Conservation (phyloP, 2,113 vertebrate genomes). For the Spheniscus mendiculus region DNA sequence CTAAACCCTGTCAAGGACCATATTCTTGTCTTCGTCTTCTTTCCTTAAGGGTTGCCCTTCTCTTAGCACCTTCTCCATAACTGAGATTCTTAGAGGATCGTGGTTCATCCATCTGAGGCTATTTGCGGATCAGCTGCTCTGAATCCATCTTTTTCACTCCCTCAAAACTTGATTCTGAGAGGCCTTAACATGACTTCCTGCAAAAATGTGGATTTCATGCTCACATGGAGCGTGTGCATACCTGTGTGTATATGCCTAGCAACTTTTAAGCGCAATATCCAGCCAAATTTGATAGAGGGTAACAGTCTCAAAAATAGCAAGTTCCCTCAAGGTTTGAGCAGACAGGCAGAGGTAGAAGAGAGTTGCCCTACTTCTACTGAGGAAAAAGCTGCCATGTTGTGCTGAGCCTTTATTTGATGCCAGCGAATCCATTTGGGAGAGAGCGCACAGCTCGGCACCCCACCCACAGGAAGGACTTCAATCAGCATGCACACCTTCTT, state of each 20-base stretch:
- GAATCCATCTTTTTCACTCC: not conserved
- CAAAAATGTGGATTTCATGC: constrained; percentile 3
- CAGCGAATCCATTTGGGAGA: not conserved
- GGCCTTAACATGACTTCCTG: not conserved
- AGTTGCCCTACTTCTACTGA: constrained; percentile 58
- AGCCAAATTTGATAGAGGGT: constrained; percentile 2
- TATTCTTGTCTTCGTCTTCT: not conserved
- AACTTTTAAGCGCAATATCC: constrained; percentile 42
- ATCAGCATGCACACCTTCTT: not conserved
- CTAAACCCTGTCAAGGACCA: not conserved
- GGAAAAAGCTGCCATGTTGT: constrained; percentile 45
- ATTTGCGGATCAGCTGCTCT: not conserved
- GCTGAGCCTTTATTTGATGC: constrained; percentile 31
- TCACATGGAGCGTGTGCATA: not conserved
- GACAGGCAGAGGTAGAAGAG: constrained; percentile 38
- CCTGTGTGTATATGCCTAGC: not conserved
- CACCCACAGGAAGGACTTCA: constrained; percentile 18
- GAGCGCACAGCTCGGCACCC: not conserved
- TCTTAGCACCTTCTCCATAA: not conserved
- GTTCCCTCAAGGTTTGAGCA: constrained; percentile 64
- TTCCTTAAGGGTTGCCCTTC: not conserved
- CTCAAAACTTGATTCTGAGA: constrained; percentile 3
- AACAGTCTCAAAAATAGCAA: constrained; percentile 57
- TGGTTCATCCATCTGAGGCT: not conserved
- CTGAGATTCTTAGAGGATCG: not conserved